These are phyloP conservation scores for Dendronephthya gigantea DNA, from an alignment of 64 coral and sea anemone species.

Conservation along the genomic window DNA sequence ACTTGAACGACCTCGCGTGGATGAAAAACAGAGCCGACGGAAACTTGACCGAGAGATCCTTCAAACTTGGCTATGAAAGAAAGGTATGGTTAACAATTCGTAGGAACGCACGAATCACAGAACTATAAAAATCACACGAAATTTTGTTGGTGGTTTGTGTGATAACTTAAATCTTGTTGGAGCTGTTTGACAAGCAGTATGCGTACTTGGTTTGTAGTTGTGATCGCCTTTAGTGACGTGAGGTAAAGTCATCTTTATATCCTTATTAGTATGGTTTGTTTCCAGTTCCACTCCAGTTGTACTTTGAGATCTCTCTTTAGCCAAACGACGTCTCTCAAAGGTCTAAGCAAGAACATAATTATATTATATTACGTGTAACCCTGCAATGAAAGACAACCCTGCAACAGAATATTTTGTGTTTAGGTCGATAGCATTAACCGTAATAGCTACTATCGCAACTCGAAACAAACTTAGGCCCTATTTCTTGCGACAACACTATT, in stretches of 20 bases:
- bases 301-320: slow-evolving; percentile 58
- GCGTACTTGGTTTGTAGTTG: slow-evolving; percentile 65
- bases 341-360: not conserved
- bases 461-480: too few species aligned
- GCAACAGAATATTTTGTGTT: too few species aligned
- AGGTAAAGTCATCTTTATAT: slow-evolving; percentile 68
- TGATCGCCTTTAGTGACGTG: slow-evolving; percentile 68
- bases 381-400: too few species aligned
- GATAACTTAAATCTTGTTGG: too few species aligned
- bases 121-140: too few species aligned
- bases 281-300: slow-evolving; percentile 47
- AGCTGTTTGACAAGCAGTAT: too few species aligned
- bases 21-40: not conserved
- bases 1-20: slow-evolving; percentile 5
- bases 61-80: not conserved
- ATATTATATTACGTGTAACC: not conserved
- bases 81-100: not conserved
- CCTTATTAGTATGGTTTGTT: slow-evolving; percentile 28
- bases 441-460: too few species aligned
- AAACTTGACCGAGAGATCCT: slow-evolving; percentile 4
- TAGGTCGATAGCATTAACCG: too few species aligned
- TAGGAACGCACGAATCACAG: too few species aligned
- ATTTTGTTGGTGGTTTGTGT: too few species aligned
- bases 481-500: too few species aligned
- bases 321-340: slow-evolving; percentile 8